These are phyloP conservation scores for Platalea minor DNA, from an alignment of 2,797 vertebrate genomes.

Conservation along the genomic window DNA sequence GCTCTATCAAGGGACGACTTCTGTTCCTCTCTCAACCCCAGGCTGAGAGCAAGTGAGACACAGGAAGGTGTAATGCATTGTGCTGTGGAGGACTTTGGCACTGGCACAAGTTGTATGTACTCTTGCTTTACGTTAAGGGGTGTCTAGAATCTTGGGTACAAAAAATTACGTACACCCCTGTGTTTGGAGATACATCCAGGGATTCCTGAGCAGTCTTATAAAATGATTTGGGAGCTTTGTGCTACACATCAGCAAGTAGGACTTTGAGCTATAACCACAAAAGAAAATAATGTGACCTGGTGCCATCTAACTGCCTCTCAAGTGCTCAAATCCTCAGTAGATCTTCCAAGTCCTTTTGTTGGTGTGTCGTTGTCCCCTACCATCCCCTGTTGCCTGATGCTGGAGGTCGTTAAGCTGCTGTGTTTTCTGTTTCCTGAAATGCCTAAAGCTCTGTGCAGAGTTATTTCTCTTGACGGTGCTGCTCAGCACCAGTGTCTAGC, in stretches of 20 bases:
- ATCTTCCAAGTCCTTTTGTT: background rate
- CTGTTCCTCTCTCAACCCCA: background rate
- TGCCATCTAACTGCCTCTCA: background rate
- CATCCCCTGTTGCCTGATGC: background rate
- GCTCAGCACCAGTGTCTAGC: background rate
- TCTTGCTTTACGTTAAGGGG: background rate
- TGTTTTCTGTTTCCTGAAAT: background rate
- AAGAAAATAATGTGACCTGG: background rate
- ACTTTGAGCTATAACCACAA: background rate
- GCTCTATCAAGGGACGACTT: background rate
- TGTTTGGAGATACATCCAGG: background rate
- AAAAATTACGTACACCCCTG: background rate
- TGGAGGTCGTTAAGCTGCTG: background rate
- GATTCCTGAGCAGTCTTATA: background rate
- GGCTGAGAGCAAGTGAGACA: background rate
- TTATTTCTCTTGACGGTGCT: background rate
- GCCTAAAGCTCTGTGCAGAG: background rate
- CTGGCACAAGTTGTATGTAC: background rate
- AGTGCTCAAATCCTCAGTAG: background rate
- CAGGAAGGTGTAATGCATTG: background rate
- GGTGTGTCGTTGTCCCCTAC: no score
- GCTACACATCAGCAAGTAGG: background rate
- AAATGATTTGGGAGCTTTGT: background rate
- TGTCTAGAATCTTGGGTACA: background rate
- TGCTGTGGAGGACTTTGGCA: background rate